phyloP scores from a whole-genome alignment of 2,888 invertebrate genomes.

The Cantharis rustica region DNA sequence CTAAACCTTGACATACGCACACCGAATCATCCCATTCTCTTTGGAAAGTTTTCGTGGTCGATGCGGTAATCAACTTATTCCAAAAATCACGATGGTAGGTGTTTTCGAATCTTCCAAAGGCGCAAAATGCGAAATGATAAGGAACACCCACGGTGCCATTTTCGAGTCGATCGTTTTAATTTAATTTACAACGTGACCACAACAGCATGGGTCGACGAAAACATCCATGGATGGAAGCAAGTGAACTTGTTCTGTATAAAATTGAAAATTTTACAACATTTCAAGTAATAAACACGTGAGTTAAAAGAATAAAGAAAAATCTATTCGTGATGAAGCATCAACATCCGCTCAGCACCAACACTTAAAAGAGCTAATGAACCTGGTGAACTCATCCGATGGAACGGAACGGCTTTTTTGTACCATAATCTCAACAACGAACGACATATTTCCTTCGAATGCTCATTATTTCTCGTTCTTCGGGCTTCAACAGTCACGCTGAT shows the following conservation, averaged over 20 bases:
- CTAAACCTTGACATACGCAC: neutral
- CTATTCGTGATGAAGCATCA: conserved; percentile 27
- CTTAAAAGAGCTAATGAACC: conserved; percentile 42
- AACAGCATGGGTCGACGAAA: neutral
- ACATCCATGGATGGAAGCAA: neutral
- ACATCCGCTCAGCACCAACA: conserved; percentile 32
- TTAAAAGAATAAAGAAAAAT: conserved; percentile 17
- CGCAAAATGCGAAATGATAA: neutral
- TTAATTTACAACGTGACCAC: neutral
- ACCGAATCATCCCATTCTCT: neutral
- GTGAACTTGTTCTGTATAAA: neutral
- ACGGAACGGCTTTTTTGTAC: conserved; percentile 37
- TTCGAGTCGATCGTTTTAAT: neutral
- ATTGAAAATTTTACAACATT: neutral
- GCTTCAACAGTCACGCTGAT: conserved; percentile 55
- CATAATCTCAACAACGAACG: conserved; percentile 43
- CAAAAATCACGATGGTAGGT: too few species aligned
- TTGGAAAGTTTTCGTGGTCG: neutral
- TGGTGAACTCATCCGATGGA: conserved; percentile 40
- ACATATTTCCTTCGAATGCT: conserved; percentile 52
- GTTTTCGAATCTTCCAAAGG: too few species aligned
- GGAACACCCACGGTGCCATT: neutral
- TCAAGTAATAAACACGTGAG: neutral
- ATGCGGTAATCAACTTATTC: neutral
- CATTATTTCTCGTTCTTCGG: conserved; percentile 54